Evolutionary conservation across 2,797 vertebrate genomes (phyloP).

Genomic region (Macropus fuliginosus): DNA sequence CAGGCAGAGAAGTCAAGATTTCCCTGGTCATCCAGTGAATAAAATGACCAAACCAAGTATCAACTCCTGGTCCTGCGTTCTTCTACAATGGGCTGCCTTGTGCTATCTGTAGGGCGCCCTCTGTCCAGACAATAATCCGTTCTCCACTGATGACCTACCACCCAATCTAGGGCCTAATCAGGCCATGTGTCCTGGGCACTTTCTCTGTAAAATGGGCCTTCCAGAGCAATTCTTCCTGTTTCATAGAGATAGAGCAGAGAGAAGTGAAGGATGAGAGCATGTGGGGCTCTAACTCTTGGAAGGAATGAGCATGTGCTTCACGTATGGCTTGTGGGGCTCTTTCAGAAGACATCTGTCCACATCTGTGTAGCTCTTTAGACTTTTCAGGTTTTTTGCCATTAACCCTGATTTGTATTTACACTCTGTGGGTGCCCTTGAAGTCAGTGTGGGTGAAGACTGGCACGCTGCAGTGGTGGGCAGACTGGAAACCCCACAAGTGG

Average conservation of each 20-base stretch:
- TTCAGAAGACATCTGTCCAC: neutral
- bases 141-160: neutral
- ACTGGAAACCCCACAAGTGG: constrained; percentile 98
- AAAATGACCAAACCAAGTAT: neutral
- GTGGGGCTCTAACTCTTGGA: neutral
- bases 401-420: constrained; percentile 18
- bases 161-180: neutral
- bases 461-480: constrained; percentile 96
- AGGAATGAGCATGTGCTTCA: neutral
- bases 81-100: neutral
- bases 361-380: neutral
- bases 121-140: neutral
- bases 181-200: neutral
- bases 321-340: neutral
- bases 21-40: neutral
- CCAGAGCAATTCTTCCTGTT: neutral
- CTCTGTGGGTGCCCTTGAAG: constrained; percentile 78
- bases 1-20: neutral
- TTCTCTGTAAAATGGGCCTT: neutral
- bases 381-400: neutral
- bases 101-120: neutral
- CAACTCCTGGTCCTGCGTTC: neutral
- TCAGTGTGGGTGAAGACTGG: constrained; percentile 99
- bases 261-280: neutral
- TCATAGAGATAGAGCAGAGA: neutral